Percentiles rank a stretch among this genome's conserved stretches.
Evolutionary conservation across 1,140 invertebrate genomes (phyloP).

Genomic region (Drosophila sproati): DNA sequence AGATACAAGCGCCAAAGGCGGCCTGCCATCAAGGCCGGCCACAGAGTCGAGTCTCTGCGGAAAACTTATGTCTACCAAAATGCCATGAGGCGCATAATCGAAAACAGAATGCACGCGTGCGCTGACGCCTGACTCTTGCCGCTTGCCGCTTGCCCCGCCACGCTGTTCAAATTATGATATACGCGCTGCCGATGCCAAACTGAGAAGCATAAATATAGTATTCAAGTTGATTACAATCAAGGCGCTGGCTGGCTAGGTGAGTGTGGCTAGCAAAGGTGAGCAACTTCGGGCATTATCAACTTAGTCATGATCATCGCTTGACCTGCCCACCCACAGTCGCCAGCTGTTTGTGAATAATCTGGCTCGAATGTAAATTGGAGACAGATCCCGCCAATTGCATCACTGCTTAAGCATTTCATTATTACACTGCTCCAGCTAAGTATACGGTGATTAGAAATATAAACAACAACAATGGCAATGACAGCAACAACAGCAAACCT

Average conservation of each 20-base stretch:
- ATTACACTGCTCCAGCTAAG: slow-evolving; percentile 4
- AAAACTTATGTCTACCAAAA: slow-evolving; percentile 55
- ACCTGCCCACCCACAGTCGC: slow-evolving; percentile 48
- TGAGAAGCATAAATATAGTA: slow-evolving; percentile 61
- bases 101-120: slow-evolving; percentile 78
- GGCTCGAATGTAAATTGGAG: slow-evolving; percentile 61
- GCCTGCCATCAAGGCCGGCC: slow-evolving; percentile 66
- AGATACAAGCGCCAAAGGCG: slow-evolving; percentile 75
- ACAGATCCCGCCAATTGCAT: slow-evolving; percentile 58
- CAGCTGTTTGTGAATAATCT: slow-evolving; percentile 60
- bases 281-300: slow-evolving; percentile 37
- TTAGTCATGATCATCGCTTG: slow-evolving; percentile 48
- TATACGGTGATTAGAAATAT: slow-evolving; percentile 18
- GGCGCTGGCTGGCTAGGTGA: slow-evolving; percentile 18
- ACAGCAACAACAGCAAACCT: slow-evolving; percentile 22
- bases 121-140: slow-evolving; percentile 53
- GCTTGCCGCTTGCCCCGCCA: slow-evolving; percentile 7
- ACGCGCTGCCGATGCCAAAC: slow-evolving; percentile 39
- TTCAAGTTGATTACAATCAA: slow-evolving; percentile 70
- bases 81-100: slow-evolving; percentile 73
- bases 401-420: slow-evolving; percentile 59
- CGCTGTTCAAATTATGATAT: slow-evolving; percentile 66
- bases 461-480: slow-evolving; percentile 14
- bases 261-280: slow-evolving; percentile 25
- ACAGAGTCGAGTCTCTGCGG: slow-evolving; percentile 13